Base-by-base conservation (phyloP, 2,113 vertebrate genomes). In the Anser brachyrhynchus region DNA sequence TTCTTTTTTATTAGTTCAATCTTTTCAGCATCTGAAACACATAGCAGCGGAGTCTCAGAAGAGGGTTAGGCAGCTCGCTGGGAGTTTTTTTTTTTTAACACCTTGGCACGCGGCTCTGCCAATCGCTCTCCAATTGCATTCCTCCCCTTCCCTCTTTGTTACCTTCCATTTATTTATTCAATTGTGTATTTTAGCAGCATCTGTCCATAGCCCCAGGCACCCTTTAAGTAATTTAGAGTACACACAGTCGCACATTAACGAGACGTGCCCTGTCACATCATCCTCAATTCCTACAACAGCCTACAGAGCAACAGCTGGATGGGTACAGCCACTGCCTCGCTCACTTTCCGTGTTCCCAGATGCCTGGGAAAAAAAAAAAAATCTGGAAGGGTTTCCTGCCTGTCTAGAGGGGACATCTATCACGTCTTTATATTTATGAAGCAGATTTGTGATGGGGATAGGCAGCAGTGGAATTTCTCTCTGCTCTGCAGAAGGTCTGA, bases 1-100 rank as follows among this genome's bases (percentile, higher is more conserved):
- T 98, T 97, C 97, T 97, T 96, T 98, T 98, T 97, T 98, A 98
- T 98, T 97, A 98, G 97, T 97, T 97, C 96, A 96, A 93, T 98
- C 97, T 98, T 97, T 94, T 93, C 95, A 93, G 97, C 96, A 98
- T 98, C 98, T 98, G 97, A 98, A 97, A 96, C 95, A 89, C 96
- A 96, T 84, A 97, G 94, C 79, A 28, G 79, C 4, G 67, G 96
- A 91, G 93, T 84, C 95, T 97, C 96, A 58, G 89, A 97, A 94
- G 97, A 96, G 96, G 95, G 95, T 96, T 73, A 93, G 93, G 96
- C 95, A 95, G 96, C 97, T 97, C 97, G 25, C 89, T 73, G 72
- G 67, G 94, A 82, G 84, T 33, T 87, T 57, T 80, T 55, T 82
- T 51, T 82, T 51, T 93, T 73, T 89, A 96, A 95, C 96, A 97